These are phyloP conservation scores for Catalaphyllia jardinei DNA, from an alignment of 64 coral and sea anemone species.

Conservation along the genomic window DNA sequence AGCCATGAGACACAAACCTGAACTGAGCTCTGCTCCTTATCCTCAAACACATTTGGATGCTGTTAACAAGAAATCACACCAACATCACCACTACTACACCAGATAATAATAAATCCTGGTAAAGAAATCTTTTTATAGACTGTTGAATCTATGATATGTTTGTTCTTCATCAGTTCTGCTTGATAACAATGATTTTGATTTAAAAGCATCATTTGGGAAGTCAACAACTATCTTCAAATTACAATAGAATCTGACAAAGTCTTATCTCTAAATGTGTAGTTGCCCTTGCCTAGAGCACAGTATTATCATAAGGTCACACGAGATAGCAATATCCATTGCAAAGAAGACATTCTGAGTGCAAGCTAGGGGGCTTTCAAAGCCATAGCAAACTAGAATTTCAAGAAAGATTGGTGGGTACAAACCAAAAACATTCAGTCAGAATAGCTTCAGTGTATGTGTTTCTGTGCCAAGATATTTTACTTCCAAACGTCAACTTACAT, in stretches of 20 bases:
- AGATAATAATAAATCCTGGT: no score
- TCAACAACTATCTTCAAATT: neutral
- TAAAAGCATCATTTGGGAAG: conserved; percentile 1
- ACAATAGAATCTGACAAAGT: neutral
- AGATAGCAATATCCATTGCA: no score
- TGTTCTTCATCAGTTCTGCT: conserved; percentile 4
- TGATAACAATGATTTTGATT: conserved; percentile 22
- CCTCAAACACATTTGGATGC: conserved; percentile 47
- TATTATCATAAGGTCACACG: no score
- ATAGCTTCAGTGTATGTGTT: neutral
- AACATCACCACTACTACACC: no score
- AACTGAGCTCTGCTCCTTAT: conserved; percentile 18
- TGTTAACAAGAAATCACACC: neutral
- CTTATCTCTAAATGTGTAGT: no score
- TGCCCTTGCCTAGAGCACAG: no score
- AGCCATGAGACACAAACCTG: neutral
- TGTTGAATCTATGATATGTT: neutral
- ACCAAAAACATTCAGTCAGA: neutral
- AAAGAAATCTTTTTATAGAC: no score
- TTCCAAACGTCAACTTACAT: conserved; percentile 46
- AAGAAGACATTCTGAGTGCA: neutral
- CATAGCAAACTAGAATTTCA: no score
- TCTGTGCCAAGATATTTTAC: no score
- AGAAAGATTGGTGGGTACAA: neutral
- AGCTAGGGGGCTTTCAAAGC: no score